Conservation (phyloP, 2,888 invertebrate genomes). For the Chrysolina americana region DNA sequence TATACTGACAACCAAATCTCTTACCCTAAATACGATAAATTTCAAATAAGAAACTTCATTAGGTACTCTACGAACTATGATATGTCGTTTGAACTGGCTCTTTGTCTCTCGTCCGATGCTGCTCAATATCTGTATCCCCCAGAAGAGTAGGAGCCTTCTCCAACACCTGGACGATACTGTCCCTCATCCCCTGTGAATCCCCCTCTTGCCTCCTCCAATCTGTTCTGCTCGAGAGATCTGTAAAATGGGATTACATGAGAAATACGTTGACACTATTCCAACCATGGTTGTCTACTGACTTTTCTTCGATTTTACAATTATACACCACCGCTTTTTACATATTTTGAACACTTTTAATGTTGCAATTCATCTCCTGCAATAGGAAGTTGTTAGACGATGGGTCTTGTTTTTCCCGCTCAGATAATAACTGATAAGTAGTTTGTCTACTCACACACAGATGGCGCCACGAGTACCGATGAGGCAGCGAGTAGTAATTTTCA, state of each 20-base stretch:
- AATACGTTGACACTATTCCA: too few relatives aligned
- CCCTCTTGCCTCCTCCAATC: constrained; percentile 53
- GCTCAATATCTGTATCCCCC: constrained; percentile 49
- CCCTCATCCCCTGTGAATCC: constrained; percentile 54
- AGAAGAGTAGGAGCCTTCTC: constrained; percentile 43
- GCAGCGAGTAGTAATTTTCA: too few relatives aligned
- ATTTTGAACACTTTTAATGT: too few relatives aligned
- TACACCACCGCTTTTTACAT: too few relatives aligned
- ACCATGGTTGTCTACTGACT: too few relatives aligned
- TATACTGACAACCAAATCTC: background rate
- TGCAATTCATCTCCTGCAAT: too few relatives aligned
- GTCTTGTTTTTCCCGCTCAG: too few relatives aligned
- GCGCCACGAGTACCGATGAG: too few relatives aligned
- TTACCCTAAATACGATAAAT: background rate
- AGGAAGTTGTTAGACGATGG: too few relatives aligned
- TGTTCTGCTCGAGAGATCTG: constrained; percentile 60
- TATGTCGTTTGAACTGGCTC: constrained; percentile 30
- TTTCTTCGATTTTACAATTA: too few relatives aligned
- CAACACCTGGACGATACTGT: constrained; percentile 58
- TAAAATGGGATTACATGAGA: constrained; percentile 22
- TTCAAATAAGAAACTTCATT: background rate
- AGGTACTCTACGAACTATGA: background rate
- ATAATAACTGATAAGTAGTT: too few relatives aligned
- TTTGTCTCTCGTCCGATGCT: constrained; percentile 2
- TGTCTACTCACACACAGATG: too few relatives aligned